Evolutionary conservation across 92 coral and sea anemone species (phyloP).

Genomic region (Parazoanthus swiftii): DNA sequence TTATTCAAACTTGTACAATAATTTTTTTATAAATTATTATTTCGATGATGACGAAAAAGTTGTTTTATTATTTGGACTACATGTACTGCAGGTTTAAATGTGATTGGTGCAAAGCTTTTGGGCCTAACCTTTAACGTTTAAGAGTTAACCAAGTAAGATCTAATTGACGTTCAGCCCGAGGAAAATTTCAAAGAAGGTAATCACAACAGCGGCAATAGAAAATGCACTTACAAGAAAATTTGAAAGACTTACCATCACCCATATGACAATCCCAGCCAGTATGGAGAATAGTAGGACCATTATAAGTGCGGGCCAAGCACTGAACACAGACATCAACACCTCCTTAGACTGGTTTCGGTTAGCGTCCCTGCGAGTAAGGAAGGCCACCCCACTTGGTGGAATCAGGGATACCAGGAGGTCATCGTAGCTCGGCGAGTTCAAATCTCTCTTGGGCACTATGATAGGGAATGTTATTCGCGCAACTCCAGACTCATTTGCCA

Average conservation of each 20-base stretch:
- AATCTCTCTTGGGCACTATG: conserved; percentile 2
- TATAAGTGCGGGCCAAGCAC: conserved; percentile 47
- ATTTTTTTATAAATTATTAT: no score
- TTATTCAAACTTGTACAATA: no score
- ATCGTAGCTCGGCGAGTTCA: conserved; percentile 11
- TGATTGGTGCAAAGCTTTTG: no score
- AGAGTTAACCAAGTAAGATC: no score
- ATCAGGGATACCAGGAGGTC: conserved; percentile 40
- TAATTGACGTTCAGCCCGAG: no score
- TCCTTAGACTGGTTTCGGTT: conserved; percentile 29
- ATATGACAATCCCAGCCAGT: conserved; percentile 45
- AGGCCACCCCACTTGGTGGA: conserved; percentile 49
- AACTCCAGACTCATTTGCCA: background rate
- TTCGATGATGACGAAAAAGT: no score
- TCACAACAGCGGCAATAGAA: no score
- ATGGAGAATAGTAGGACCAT: conserved; percentile 33
- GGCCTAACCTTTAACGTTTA: no score
- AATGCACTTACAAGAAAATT: no score
- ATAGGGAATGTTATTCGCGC: conserved; percentile 11
- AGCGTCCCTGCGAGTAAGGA: conserved; percentile 40
- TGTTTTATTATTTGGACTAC: no score
- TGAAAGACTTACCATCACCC: conserved; percentile 32
- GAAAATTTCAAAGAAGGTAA: no score
- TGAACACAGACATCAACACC: conserved; percentile 34
- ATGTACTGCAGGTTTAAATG: no score